Percentiles rank a stretch among this genome's conserved stretches.
Evolutionary conservation across 2,797 vertebrate genomes (phyloP).

Genomic region (Diglossa cyanea): DNA sequence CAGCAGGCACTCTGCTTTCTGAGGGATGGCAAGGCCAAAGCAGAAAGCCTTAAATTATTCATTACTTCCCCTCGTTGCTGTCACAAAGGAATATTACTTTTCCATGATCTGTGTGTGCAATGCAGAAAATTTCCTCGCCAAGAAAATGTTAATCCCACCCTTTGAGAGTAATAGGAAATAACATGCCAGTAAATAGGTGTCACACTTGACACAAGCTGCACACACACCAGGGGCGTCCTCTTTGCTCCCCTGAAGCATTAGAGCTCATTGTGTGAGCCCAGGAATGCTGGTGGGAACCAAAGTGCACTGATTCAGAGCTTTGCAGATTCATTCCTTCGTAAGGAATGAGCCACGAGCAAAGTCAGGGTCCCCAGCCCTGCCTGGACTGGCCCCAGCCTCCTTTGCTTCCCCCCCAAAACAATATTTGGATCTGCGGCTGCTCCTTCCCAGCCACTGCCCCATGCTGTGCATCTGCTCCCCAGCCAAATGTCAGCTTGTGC

Average conservation of each 20-base stretch:
- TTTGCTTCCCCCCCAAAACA: not conserved
- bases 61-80: slow-evolving; percentile 16
- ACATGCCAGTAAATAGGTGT: not conserved
- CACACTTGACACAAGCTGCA: slow-evolving; percentile 10
- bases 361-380: not conserved
- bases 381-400: not conserved
- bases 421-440: not conserved
- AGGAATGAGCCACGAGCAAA: not conserved
- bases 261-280: not conserved
- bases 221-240: not conserved
- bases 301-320: not conserved
- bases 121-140: not conserved
- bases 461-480: slow-evolving; percentile 47
- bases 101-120: slow-evolving; percentile 12
- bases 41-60: slow-evolving; percentile 49
- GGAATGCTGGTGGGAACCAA: not conserved
- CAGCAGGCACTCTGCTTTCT: not conserved
- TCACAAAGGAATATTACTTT: slow-evolving; percentile 36
- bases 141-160: not conserved
- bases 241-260: not conserved
- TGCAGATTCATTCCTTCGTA: not conserved
- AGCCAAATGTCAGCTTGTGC: slow-evolving; percentile 50
- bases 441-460: slow-evolving; percentile 26
- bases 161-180: not conserved
- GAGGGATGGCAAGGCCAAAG: slow-evolving; percentile 20